Percentiles rank a stretch among this genome's conserved stretches.
Conservation (phyloP, 2,797 vertebrate genomes). For the Paramormyrops hopkinsi region DNA sequence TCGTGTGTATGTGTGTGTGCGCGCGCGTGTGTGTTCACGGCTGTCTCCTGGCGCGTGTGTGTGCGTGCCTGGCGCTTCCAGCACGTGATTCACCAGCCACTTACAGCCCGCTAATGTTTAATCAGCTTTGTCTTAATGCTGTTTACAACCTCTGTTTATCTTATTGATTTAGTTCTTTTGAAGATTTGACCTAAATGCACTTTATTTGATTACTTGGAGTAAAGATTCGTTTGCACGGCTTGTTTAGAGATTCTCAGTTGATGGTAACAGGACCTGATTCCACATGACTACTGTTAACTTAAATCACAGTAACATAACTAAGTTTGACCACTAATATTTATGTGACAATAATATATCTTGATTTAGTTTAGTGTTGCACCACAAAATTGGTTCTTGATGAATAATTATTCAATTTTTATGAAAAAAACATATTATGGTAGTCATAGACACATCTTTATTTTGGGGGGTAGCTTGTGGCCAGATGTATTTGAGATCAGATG, state of each 20-base stretch:
- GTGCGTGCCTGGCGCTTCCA: neutral
- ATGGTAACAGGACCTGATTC: neutral
- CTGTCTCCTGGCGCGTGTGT: neutral
- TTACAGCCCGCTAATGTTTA: neutral
- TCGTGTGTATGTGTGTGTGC: neutral
- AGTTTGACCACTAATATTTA: neutral
- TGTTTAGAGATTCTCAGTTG: neutral
- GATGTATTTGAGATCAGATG: neutral
- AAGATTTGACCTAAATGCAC: neutral
- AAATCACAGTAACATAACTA: neutral
- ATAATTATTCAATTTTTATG: slow-evolving; percentile 33
- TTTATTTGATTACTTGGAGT: neutral
- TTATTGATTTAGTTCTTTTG: neutral
- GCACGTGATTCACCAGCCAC: neutral
- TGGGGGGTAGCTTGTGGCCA: neutral
- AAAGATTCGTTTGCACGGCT: neutral
- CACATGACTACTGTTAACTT: neutral
- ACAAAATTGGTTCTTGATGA: neutral
- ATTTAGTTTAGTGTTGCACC: neutral
- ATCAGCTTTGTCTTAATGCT: slow-evolving; percentile 10
- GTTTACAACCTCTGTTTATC: slow-evolving; percentile 3
- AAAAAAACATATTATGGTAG: slow-evolving; percentile 24
- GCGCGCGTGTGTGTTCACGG: neutral
- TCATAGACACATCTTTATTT: neutral
- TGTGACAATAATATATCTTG: neutral